These are phyloP conservation scores for Corynorhinus townsendii DNA, from an alignment of 2,113 vertebrate species.

Conservation along the genomic window DNA sequence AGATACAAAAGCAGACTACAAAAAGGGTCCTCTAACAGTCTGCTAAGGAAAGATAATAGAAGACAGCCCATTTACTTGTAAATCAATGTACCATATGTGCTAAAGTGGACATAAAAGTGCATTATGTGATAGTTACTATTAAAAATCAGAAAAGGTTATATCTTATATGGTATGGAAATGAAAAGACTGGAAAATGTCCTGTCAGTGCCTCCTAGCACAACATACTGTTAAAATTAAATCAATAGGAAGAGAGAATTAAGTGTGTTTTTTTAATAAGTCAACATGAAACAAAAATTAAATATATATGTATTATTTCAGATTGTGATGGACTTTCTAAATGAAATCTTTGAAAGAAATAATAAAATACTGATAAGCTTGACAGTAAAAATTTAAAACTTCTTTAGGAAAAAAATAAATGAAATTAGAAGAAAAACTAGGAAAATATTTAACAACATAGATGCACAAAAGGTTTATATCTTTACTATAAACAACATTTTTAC, in stretches of 20 bases:
- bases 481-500: not conserved
- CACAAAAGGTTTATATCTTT: not conserved
- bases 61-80: not conserved
- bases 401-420: not conserved
- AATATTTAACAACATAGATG: not conserved
- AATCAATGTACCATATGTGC: not conserved
- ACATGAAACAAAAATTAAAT: not conserved
- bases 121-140: not conserved
- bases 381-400: not conserved
- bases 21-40: not conserved
- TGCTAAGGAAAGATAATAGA: not conserved
- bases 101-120: not conserved
- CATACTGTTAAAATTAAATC: not conserved
- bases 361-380: not conserved
- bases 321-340: not conserved
- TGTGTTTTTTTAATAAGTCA: not conserved
- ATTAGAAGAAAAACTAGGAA: not conserved
- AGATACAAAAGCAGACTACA: not conserved
- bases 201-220: not conserved
- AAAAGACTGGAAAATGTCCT: not conserved
- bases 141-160: not conserved
- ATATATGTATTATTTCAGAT: not conserved
- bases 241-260: not conserved
- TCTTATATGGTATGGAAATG: not conserved
- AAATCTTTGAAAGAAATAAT: conserved; percentile 5